Evolutionary conservation across 2,888 invertebrate genomes (phyloP).

Genomic region (Orchesella flavescens): DNA sequence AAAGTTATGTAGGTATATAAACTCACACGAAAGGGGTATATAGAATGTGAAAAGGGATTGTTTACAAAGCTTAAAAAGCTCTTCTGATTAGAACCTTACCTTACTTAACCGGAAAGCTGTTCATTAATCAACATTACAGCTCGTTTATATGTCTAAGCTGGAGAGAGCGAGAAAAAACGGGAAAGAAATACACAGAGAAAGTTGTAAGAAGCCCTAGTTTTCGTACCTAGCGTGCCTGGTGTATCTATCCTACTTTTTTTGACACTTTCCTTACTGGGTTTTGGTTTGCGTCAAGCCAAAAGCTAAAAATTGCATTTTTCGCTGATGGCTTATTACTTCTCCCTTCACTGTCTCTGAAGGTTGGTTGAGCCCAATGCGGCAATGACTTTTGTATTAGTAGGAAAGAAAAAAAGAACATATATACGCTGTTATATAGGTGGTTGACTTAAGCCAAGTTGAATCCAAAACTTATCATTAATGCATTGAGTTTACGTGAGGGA

Average conservation of each 20-base stretch:
- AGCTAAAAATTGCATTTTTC: no score
- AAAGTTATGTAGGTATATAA: neutral
- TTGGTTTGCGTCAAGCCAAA: no score
- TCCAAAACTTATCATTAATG: no score
- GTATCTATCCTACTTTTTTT: neutral
- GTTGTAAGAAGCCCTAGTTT: neutral
- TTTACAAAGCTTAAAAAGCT: conserved; percentile 5
- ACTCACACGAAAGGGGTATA: neutral
- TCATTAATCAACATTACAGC: conserved; percentile 53
- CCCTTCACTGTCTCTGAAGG: no score
- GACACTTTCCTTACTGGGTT: neutral
- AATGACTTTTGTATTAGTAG: no score
- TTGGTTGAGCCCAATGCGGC: no score
- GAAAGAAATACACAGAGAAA: neutral
- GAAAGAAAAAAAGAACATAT: no score
- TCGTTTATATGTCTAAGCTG: neutral
- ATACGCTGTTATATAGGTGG: no score
- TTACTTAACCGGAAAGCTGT: conserved; percentile 47
- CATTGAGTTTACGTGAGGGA: no score
- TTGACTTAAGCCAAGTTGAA: no score
- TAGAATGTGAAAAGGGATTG: neutral
- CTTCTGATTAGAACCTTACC: conserved; percentile 33
- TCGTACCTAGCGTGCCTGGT: conserved; percentile 13
- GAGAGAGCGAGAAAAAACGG: neutral
- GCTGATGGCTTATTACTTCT: no score